Conservation (phyloP, 2,888 invertebrate species). For the Euzophera pinguis region DNA sequence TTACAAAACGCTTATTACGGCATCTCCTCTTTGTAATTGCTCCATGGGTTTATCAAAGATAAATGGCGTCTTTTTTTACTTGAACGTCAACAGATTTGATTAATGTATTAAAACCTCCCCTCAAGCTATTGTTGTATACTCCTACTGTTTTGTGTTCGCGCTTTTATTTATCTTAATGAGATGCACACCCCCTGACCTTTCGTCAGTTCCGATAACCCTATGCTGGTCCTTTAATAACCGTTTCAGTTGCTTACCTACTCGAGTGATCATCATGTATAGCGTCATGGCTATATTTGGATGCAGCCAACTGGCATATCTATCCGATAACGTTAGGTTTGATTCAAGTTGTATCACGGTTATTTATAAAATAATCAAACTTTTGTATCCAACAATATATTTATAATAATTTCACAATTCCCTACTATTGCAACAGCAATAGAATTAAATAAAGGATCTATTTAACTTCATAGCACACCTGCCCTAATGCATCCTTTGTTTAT, state of each 20-base stretch:
- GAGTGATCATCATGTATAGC: background rate
- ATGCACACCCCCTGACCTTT: conserved; percentile 45
- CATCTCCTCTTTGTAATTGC: no score
- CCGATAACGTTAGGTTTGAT: background rate
- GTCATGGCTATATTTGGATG: background rate
- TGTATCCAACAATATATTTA: no score
- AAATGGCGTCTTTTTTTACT: no score
- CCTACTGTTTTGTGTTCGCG: conserved; percentile 20
- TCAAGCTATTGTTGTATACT: background rate
- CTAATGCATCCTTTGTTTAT: background rate
- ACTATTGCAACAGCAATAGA: no score
- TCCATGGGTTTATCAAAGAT: no score
- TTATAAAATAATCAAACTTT: background rate
- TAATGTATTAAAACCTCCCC: no score
- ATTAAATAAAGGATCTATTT: no score
- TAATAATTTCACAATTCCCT: no score
- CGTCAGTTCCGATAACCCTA: conserved; percentile 42
- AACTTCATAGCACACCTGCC: background rate
- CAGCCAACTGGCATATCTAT: background rate
- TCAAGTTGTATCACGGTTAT: background rate
- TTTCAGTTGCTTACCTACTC: conserved; percentile 30
- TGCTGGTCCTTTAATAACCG: conserved; percentile 49
- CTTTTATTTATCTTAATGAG: conserved; percentile 49
- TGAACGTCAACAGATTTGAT: no score
- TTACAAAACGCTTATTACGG: no score